phyloP scores from a whole-genome alignment of 2,797 vertebrate species.

The Danio jaintianensis region DNA sequence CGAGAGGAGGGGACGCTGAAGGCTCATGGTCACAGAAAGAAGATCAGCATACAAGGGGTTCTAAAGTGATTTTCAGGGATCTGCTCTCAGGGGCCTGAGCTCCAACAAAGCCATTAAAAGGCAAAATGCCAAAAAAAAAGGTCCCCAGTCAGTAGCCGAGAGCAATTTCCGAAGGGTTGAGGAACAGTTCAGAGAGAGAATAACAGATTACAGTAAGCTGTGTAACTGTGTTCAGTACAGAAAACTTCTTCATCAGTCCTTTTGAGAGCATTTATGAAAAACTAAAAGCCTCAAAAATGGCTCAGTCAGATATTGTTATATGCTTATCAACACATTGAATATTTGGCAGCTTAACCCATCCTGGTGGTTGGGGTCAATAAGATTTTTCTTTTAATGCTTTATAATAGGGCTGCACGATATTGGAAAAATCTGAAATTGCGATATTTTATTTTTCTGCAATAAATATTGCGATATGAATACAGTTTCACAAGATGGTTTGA shows the following conservation, averaged over 20 bases:
- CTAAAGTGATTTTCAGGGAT: not conserved
- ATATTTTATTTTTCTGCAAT: no score
- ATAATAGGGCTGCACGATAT: no score
- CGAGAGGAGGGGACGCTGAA: not conserved
- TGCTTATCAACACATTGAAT: not conserved
- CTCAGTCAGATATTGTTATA: not conserved
- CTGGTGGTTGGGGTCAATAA: not conserved
- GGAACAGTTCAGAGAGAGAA: not conserved
- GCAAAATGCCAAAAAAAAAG: not conserved
- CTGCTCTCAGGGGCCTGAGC: not conserved
- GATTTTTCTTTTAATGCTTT: not conserved
- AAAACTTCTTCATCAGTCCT: not conserved
- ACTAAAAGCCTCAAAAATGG: not conserved
- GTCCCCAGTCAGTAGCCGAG: not conserved
- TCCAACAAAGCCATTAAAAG: conserved; percentile 9
- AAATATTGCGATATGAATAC: no score
- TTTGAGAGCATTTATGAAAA: not conserved
- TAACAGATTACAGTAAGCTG: not conserved
- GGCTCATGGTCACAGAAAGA: not conserved
- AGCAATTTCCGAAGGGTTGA: not conserved
- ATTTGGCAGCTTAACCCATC: not conserved
- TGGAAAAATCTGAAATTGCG: no score
- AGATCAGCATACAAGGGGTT: not conserved
- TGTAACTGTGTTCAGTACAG: not conserved
- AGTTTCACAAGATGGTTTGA: no score